Evolutionary conservation across 2,888 invertebrate genomes (phyloP).

Genomic region (Malacosoma neustria): DNA sequence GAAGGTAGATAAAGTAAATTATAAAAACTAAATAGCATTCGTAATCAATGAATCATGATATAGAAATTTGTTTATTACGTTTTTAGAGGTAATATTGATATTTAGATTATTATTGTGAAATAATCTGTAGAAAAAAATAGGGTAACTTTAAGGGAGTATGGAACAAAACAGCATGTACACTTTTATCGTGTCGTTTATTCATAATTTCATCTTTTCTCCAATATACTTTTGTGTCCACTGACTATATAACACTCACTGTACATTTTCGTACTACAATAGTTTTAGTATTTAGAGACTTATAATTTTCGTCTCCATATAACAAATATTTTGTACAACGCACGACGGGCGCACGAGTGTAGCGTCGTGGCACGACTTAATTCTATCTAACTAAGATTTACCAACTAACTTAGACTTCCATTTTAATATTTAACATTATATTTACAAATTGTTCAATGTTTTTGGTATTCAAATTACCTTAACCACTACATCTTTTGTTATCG

Average conservation of each 20-base stretch:
- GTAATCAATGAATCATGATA: no score
- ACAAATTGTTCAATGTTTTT: constrained; percentile 73
- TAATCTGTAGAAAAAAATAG: no score
- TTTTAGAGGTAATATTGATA: no score
- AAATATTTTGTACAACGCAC: constrained; percentile 74
- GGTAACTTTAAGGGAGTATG: no score
- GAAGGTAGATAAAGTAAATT: no score
- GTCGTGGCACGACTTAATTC: constrained; percentile 66
- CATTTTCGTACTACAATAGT: constrained; percentile 73
- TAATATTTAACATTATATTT: constrained; percentile 68
- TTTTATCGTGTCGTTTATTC: constrained; percentile 72
- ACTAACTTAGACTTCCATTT: constrained; percentile 56
- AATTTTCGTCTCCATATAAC: constrained; percentile 69
- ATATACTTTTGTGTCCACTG: constrained; percentile 75
- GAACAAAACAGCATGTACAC: constrained; percentile 64
- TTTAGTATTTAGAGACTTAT: constrained; percentile 67
- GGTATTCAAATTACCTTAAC: constrained; percentile 69
- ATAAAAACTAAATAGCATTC: no score
- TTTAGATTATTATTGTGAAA: no score
- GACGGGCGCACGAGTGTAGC: constrained; percentile 59
- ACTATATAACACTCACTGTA: constrained; percentile 76
- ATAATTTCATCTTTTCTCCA: constrained; percentile 71
- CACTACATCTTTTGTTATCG: constrained; percentile 57
- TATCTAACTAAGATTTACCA: constrained; percentile 60
- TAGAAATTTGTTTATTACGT: no score